Percentiles rank a stretch among this genome's conserved stretches.
Conservation (phyloP, 2,888 invertebrate species). For the Thymelicus acteon region DNA sequence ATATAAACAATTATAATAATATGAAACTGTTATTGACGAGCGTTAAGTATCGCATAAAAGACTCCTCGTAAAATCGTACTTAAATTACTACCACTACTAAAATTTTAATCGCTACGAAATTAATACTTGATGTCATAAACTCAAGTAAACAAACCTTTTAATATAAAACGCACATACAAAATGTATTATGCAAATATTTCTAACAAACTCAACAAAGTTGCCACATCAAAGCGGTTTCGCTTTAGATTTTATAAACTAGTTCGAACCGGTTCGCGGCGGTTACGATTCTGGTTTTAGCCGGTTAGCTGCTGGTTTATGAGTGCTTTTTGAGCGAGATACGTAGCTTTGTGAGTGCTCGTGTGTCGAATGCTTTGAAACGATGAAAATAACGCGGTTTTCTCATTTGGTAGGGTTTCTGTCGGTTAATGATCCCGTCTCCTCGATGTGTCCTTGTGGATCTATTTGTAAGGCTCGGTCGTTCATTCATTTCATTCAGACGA, state of each 20-base stretch:
- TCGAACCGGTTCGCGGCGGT: conserved; percentile 36
- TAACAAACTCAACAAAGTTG: conserved; percentile 36
- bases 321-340: conserved; percentile 28
- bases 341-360: conserved; percentile 19
- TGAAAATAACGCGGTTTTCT: conserved; percentile 32
- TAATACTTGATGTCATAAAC: conserved; percentile 18
- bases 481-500: conserved; percentile 35
- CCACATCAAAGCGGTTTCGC: conserved; percentile 37
- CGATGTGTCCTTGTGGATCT: conserved; percentile 32
- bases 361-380: conserved; percentile 34
- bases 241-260: conserved; percentile 37
- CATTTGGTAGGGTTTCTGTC: conserved; percentile 21
- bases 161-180: conserved; percentile 16
- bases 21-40: not conserved
- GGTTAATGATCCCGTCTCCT: conserved; percentile 28
- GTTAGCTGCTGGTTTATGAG: conserved; percentile 32
- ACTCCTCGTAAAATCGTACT: conserved; percentile 8
- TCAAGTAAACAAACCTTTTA: not conserved
- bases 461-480: conserved; percentile 18
- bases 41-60: not conserved
- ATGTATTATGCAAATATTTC: conserved; percentile 32
- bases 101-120: conserved; percentile 13
- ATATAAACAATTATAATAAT: not conserved
- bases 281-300: conserved; percentile 31
- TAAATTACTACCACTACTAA: conserved; percentile 1